A percentile compares a stretch with the other conserved stretches of the same genome.
phyloP scores from a whole-genome alignment of 23 tunicate genomes.

The Styela plicata region DNA sequence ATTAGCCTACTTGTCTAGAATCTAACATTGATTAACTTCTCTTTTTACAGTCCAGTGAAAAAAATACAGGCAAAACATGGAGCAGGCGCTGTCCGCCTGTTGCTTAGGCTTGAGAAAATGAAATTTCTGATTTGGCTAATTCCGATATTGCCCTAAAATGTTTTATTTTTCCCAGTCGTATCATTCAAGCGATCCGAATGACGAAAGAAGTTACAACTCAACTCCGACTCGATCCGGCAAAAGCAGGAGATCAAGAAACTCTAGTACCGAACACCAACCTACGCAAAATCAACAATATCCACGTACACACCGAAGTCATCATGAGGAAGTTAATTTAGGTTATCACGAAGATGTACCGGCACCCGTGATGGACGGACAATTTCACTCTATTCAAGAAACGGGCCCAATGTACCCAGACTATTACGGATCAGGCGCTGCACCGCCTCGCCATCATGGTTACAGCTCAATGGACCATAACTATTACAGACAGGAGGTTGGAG shows the following conservation, averaged over 20 bases:
- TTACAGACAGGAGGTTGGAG: constrained; percentile 11
- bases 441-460: not conserved
- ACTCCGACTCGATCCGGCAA: not conserved
- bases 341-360: constrained; percentile 3
- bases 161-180: not conserved
- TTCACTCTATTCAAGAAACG: not conserved
- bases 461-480: constrained; percentile 15
- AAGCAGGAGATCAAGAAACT: constrained; percentile 26
- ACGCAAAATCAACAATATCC: not conserved
- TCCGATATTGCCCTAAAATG: not conserved
- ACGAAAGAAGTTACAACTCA: not conserved
- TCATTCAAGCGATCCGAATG: constrained; percentile 27
- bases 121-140: too few relatives aligned
- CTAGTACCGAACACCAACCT: not conserved
- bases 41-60: too few relatives aligned
- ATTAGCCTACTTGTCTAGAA: too few relatives aligned
- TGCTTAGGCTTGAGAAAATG: too few relatives aligned
- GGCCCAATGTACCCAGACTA: constrained; percentile 35
- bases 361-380: constrained; percentile 29
- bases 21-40: too few relatives aligned
- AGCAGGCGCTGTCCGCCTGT: too few relatives aligned
- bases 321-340: constrained; percentile 17
- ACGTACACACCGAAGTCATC: constrained; percentile 4
- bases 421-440: not conserved
- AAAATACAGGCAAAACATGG: too few relatives aligned